Percentiles rank a stretch among this genome's conserved stretches.
Evolutionary conservation across 2,113 vertebrate genomes (phyloP).

Genomic region (Saimiri boliviensis): DNA sequence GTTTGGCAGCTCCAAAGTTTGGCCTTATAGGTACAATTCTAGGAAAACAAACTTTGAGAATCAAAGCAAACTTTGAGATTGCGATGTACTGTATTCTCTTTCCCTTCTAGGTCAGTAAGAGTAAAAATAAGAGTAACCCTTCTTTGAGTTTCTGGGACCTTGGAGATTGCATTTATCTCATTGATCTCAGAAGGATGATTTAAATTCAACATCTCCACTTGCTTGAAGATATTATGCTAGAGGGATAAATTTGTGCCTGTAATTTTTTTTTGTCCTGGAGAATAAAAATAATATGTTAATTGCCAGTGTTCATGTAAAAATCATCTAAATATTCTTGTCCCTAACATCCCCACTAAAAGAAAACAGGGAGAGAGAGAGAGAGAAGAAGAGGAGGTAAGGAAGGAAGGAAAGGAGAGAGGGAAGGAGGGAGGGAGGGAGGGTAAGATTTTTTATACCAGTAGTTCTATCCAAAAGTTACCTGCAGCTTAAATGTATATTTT

Average conservation of each 20-base stretch:
- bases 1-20: background rate
- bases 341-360: no score
- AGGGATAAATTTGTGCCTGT: background rate
- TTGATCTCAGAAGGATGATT: background rate
- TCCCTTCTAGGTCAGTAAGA: background rate
- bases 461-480: background rate
- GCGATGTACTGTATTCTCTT: background rate
- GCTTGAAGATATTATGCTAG: background rate
- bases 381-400: background rate
- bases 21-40: background rate
- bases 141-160: background rate
- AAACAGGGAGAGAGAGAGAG: background rate
- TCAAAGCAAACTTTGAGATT: background rate
- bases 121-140: background rate
- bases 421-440: rapidly evolving
- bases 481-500: background rate
- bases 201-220: background rate
- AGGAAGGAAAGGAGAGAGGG: rapidly evolving
- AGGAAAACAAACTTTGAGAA: background rate
- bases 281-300: background rate
- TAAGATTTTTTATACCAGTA: background rate
- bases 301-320: background rate
- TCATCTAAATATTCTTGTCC: background rate
- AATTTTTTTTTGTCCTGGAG: background rate
- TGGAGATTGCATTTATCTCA: background rate